Evolutionary conservation across 35 echinoderm and acorn worm species (phyloP).

Genomic region (Eucidaris tribuloides): DNA sequence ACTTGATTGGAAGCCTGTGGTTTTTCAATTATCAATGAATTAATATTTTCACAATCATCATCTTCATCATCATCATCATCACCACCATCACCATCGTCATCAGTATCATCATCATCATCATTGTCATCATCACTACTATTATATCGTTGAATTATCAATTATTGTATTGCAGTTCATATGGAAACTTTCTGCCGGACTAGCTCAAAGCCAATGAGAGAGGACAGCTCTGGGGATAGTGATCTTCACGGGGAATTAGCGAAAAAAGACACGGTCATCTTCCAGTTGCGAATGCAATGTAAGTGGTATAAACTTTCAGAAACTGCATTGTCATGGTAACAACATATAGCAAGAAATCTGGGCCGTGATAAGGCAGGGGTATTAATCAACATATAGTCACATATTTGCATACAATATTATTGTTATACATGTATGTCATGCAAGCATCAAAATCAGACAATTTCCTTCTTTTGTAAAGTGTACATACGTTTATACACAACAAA

Average conservation of each 20-base stretch:
- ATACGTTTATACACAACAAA: too few relatives aligned
- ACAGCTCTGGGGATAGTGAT: background rate
- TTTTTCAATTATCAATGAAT: too few relatives aligned
- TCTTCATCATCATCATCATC: background rate
- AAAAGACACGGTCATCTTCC: background rate
- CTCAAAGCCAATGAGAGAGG: background rate
- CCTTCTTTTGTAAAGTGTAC: too few relatives aligned
- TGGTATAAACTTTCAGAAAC: too few relatives aligned
- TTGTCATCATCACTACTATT: background rate
- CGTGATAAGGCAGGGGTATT: too few relatives aligned
- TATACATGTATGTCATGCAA: too few relatives aligned
- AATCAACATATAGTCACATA: too few relatives aligned
- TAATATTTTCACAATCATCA: background rate
- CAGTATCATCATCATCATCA: background rate
- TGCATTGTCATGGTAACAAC: too few relatives aligned
- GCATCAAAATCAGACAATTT: too few relatives aligned
- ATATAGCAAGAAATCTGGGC: too few relatives aligned
- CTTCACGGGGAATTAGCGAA: background rate
- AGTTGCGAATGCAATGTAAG: slow-evolving; percentile 1
- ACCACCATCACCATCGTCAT: background rate
- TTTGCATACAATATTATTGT: too few relatives aligned
- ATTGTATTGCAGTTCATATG: background rate
- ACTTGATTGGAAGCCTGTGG: too few relatives aligned
- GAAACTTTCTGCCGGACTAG: background rate
- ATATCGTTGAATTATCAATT: background rate